Base-by-base conservation (phyloP, 2,888 invertebrate genomes). In the Troides helena region DNA sequence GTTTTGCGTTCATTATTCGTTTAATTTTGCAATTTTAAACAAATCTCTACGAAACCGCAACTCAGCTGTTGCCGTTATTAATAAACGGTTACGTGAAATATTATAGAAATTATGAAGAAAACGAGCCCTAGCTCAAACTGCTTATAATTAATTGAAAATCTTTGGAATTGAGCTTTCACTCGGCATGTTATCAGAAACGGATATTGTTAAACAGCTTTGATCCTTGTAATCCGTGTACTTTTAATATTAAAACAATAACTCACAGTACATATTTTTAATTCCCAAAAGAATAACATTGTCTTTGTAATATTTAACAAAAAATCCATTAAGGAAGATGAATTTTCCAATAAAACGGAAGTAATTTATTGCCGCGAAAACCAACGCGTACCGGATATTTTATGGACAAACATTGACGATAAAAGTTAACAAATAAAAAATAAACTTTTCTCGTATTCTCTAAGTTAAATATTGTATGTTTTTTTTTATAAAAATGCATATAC, bases 1-100 rank as follows among this genome's bases (percentile, higher is more conserved):
- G 18, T 68, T 68, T n/a, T 23, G 57, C 68, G 57, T 58, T 63
- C 58, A 63, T 68, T 62, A 68, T 36, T 56, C n/a, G 59, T 59
- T 59, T 59, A 59, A 59, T 59, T 30, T 30, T 30, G 59, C 23
- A 59, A 59, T 25, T 59, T 59, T 59, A 21, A 59, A 59, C 8
- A 59, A 59, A 59, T 59, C 59, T 59, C 12, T 14, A 21, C 59
- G 59, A 59, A 30, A 30, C 59, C 25, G 59, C 59, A 12, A 30
- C 23, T 59, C 59, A 59, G 59, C 59, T 59, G 59, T 59, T 59
- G 21, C 59, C 30, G 30, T 59, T 30, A 57, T 59, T 59, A 59
- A 59, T 57, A 57, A 57, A 57, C 21, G 21, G 57, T 57, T 57
- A 57, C n/a, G 10, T 57, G 57, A 21, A 10, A 57, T 57, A 53